Percentiles rank a stretch among this genome's conserved stretches.
These are phyloP conservation scores for Coreius guichenoti DNA, from an alignment of 2,797 vertebrate species.

Conservation along the genomic window DNA sequence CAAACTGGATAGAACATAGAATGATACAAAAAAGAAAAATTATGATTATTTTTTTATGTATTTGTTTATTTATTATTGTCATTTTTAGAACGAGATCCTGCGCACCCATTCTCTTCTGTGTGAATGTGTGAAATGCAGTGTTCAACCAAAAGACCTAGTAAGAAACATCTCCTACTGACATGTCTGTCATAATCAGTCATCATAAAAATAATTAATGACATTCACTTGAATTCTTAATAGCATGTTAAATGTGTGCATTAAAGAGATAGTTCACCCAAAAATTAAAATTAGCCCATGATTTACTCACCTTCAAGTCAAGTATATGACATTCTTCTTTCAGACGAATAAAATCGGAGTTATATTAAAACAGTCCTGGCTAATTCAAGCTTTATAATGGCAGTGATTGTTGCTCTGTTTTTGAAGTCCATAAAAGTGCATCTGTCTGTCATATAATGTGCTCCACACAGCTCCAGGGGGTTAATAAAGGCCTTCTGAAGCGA, in stretches of 20 bases:
- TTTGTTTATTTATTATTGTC: conserved; percentile 18
- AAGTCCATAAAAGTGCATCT: too few species aligned
- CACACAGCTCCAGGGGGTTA: too few species aligned
- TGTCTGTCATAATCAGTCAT: not conserved
- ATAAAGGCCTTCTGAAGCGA: too few species aligned
- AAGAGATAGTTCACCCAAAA: too few species aligned
- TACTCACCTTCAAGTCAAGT: too few species aligned
- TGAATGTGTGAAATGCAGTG: conserved; percentile 54
- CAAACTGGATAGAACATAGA: not conserved
- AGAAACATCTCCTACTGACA: conserved; percentile 34
- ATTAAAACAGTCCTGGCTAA: too few species aligned
- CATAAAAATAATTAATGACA: not conserved
- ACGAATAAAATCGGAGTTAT: too few species aligned
- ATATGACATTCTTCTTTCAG: too few species aligned
- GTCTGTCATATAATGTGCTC: too few species aligned
- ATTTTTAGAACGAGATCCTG: conserved; percentile 63
- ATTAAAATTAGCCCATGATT: too few species aligned
- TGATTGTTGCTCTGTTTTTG: too few species aligned
- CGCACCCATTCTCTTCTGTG: conserved; percentile 60
- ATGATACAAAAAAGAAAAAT: not conserved
- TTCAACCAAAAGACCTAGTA: conserved; percentile 52
- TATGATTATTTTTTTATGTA: not conserved
- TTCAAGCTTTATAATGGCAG: too few species aligned
- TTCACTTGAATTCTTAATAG: not conserved
- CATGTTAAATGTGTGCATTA: not conserved